These are phyloP conservation scores for Phrynocephalus guinanensis DNA, from an alignment of 2,797 vertebrate species.

Conservation along the genomic window DNA sequence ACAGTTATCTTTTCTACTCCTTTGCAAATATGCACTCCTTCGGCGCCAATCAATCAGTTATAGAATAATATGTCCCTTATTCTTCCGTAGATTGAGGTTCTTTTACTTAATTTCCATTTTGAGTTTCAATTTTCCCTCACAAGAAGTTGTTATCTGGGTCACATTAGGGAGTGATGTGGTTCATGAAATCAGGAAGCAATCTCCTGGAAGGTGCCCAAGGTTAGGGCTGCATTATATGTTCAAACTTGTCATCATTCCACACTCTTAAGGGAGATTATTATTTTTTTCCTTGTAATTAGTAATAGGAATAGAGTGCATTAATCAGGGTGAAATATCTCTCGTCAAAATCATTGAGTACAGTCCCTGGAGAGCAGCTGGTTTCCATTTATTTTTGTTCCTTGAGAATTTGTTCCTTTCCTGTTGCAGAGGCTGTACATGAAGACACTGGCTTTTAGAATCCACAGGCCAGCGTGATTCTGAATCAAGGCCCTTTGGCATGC, in stretches of 20 bases:
- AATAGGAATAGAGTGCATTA: conserved; percentile 66
- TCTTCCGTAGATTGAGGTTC: conserved; percentile 77
- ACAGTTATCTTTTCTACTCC: conserved; percentile 62
- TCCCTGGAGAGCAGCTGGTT: conserved; percentile 11
- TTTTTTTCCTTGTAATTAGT: conserved; percentile 61
- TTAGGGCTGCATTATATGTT: conserved; percentile 73
- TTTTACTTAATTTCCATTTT: conserved; percentile 91
- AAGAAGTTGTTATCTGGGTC: conserved; percentile 88
- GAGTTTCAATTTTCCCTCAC: conserved; percentile 87
- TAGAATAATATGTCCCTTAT: conserved; percentile 77
- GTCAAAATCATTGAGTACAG: conserved; percentile 49
- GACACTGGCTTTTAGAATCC: neutral
- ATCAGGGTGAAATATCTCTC: conserved; percentile 75
- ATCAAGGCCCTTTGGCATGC: neutral
- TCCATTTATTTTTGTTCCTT: neutral
- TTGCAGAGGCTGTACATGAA: neutral
- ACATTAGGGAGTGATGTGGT: conserved; percentile 79
- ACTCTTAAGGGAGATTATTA: conserved; percentile 67
- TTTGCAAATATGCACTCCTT: conserved; percentile 73
- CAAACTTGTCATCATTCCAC: conserved; percentile 74
- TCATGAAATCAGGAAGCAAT: conserved; percentile 78
- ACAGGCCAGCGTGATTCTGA: neutral
- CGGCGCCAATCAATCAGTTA: conserved; percentile 80
- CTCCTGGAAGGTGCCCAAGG: conserved; percentile 76
- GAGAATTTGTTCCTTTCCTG: neutral